These are phyloP conservation scores for Vanacampus margaritifer DNA, from an alignment of 2,113 vertebrate species.

Conservation along the genomic window DNA sequence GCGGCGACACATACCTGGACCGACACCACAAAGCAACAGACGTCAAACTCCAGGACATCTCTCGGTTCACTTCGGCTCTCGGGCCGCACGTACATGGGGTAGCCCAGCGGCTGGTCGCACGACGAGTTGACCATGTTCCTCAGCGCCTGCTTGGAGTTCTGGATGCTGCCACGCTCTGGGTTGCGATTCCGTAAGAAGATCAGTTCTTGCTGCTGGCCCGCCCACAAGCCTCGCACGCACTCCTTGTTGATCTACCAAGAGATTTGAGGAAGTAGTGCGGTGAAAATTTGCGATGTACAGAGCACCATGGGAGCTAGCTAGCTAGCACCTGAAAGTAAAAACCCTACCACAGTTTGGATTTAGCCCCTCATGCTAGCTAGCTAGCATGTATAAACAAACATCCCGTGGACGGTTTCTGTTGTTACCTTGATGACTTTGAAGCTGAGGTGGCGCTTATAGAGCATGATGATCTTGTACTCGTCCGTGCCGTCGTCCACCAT, in stretches of 20 bases:
- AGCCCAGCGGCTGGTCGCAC: slow-evolving; percentile 95
- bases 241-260: slow-evolving; percentile 89
- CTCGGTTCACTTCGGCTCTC: neutral
- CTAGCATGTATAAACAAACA: too few species aligned
- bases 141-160: slow-evolving; percentile 96
- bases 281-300: too few species aligned
- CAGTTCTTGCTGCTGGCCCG: slow-evolving; percentile 94
- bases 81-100: slow-evolving; percentile 88
- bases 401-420: neutral
- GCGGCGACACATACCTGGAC: slow-evolving; percentile 83
- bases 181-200: slow-evolving; percentile 95
- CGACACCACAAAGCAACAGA: neutral
- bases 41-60: neutral
- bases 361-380: too few species aligned
- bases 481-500: slow-evolving; percentile 92
- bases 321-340: too few species aligned
- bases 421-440: slow-evolving; percentile 98
- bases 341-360: too few species aligned
- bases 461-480: slow-evolving; percentile 98
- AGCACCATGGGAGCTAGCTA: too few species aligned
- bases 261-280: neutral
- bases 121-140: slow-evolving; percentile 97
- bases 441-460: slow-evolving; percentile 91
- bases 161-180: slow-evolving; percentile 95
- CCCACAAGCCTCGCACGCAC: slow-evolving; percentile 95